A percentile compares a stretch with the other conserved stretches of the same genome.
phyloP scores from a whole-genome alignment of 2,797 vertebrate species.

The Sebastes aleutianus region DNA sequence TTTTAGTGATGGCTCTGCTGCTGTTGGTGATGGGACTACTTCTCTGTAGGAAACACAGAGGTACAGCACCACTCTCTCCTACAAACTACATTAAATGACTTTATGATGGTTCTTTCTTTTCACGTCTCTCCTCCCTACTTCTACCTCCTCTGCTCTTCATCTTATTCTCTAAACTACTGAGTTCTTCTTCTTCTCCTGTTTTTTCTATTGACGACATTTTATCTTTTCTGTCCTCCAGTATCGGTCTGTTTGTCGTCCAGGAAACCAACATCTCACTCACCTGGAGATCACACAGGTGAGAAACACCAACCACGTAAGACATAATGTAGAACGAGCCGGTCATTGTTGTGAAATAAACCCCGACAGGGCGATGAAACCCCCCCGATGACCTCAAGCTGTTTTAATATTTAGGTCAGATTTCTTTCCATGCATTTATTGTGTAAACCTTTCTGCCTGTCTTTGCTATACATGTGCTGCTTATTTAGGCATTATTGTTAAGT shows the following conservation, averaged over 20 bases:
- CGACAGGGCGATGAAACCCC: background rate
- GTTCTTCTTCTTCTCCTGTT: too few species aligned
- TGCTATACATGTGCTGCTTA: too few species aligned
- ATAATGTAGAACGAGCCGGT: too few species aligned
- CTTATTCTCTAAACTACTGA: too few species aligned
- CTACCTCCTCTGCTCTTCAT: background rate
- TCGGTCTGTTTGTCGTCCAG: background rate
- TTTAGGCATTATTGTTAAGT: too few species aligned
- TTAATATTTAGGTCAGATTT: too few species aligned
- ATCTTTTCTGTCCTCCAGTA: background rate
- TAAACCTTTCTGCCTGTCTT: too few species aligned
- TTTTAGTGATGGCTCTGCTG: background rate
- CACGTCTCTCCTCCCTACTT: background rate
- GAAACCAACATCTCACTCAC: background rate
- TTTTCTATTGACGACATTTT: background rate
- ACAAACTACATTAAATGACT: background rate
- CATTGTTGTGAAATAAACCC: background rate
- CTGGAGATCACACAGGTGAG: background rate
- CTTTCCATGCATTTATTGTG: too few species aligned
- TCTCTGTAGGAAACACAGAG: background rate
- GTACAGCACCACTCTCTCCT: background rate
- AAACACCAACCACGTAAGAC: too few species aligned
- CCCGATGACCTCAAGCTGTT: too few species aligned
- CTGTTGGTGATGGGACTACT: background rate
- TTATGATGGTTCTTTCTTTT: background rate